These are phyloP conservation scores for Gerris buenoi DNA, from an alignment of 1,140 invertebrate species.

Conservation along the genomic window DNA sequence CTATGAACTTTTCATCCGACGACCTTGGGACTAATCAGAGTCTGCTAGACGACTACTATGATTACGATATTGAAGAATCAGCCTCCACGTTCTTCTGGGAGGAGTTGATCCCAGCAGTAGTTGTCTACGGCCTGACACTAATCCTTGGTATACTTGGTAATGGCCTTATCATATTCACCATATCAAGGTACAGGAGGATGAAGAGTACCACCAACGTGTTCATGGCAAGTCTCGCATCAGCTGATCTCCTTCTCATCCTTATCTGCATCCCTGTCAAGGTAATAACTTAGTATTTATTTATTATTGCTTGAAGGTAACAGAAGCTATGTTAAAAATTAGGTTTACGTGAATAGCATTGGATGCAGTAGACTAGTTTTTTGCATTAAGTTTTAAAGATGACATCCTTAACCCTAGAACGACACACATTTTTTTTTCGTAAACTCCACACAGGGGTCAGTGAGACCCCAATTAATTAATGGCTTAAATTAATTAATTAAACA, in stretches of 20 bases:
- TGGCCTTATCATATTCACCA: constrained; percentile 36
- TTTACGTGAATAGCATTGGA: no score
- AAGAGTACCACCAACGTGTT: constrained; percentile 49
- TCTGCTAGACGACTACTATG: constrained; percentile 12
- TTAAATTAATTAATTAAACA: no score
- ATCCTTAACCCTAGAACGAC: no score
- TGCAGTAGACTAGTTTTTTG: no score
- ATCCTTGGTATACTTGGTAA: constrained; percentile 37
- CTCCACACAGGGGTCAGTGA: no score
- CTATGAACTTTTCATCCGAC: not conserved
- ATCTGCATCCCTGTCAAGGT: constrained; percentile 64
- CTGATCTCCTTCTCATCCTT: constrained; percentile 52
- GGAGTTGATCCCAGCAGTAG: constrained; percentile 31
- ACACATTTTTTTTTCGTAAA: no score
- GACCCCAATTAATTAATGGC: no score
- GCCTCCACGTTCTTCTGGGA: constrained; percentile 24
- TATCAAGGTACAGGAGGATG: constrained; percentile 24
- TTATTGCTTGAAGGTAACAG: no score
- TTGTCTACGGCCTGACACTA: constrained; percentile 35
- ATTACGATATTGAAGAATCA: constrained; percentile 17
- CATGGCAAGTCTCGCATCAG: constrained; percentile 48
- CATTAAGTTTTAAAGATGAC: no score
- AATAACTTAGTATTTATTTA: constrained; percentile 20
- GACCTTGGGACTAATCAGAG: not conserved
- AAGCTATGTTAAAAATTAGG: no score